These are phyloP conservation scores for Epinotia bilunana DNA, from an alignment of 2,888 invertebrate genomes.

Conservation along the genomic window DNA sequence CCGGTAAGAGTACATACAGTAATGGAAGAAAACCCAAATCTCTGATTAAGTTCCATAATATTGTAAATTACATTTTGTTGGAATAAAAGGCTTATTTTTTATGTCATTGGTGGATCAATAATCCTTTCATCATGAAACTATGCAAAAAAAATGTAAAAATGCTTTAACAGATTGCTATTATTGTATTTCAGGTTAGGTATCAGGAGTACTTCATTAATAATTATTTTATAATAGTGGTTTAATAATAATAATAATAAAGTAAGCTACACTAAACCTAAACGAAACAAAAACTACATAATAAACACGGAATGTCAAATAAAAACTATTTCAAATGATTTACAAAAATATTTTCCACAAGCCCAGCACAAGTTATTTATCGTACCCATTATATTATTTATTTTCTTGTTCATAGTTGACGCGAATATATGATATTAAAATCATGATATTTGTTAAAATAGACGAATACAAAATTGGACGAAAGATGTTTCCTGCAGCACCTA, in stretches of 20 bases:
- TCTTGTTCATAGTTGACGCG: not conserved
- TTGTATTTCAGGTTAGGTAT: not conserved
- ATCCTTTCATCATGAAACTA: not conserved
- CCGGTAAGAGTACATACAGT: too few relatives aligned
- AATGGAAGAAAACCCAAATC: too few relatives aligned
- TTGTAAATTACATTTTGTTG: too few relatives aligned
- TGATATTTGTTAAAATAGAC: not conserved
- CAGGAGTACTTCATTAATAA: not conserved
- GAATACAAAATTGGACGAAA: not conserved
- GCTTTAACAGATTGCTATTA: not conserved
- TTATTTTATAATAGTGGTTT: not conserved
- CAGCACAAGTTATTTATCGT: not conserved
- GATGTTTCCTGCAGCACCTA: slow-evolving; percentile 41
- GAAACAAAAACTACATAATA: not conserved
- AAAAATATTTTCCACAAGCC: not conserved
- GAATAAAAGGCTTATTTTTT: too few relatives aligned
- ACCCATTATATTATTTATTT: not conserved
- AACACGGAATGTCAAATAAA: not conserved
- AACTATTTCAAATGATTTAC: too few relatives aligned
- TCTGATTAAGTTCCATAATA: too few relatives aligned
- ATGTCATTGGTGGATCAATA: too few relatives aligned
- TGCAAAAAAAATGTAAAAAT: not conserved
- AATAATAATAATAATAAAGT: not conserved
- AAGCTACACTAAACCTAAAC: not conserved
- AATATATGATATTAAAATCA: not conserved